Base-by-base conservation (phyloP, 2,888 invertebrate genomes). In the Hoplodrina ambigua region DNA sequence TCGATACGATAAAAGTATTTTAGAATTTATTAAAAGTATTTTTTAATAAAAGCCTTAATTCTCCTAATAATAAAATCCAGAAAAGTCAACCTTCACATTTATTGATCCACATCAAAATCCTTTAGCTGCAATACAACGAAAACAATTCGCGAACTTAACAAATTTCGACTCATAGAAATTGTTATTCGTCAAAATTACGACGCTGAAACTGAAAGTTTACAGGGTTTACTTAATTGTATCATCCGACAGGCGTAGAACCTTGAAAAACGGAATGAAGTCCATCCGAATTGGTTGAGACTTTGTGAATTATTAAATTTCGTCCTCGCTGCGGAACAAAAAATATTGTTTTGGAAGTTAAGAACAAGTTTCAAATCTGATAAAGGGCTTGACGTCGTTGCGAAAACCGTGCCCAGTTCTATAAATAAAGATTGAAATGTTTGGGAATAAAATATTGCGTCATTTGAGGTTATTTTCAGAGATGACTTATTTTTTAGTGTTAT, bases 191-290 rank as follows among this genome's bases (percentile, higher is more conserved):
- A 74, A 80, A 78, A 74, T 82, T 81, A 75, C 59, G 58, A 67
- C 70, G 53, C 69, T 74, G 59, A 57, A 76, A 73, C 70, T 66
- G 70, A 84, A 87, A 87, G 78, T 87, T 87, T 75, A 54, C 61
- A 49, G 64, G 80, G 81, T 83, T 85, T 74, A 78, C 85, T 86
- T 87, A 85, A 87, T 86, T 86, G 81, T 87, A 85, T 86, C 84
- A 85, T 85, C 78, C 59, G 75, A 80, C 72, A 80, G 74, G 74
- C 81, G 78, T 65, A 72, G 61, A 69, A 63, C 81, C 82, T 83
- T 84, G 79, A 82, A 82, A 86, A 75, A 72, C 46, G 67, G 78
- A 83, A 85, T 82, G 75, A 80, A 82, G 69, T 83, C 74, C 64
- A 66, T 50, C 44, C 53, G 63, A 80, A 84, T 71, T 71, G 71